Evolutionary conservation across 2,888 invertebrate species (phyloP).

Genomic region (Melikaiella ostensackeni): DNA sequence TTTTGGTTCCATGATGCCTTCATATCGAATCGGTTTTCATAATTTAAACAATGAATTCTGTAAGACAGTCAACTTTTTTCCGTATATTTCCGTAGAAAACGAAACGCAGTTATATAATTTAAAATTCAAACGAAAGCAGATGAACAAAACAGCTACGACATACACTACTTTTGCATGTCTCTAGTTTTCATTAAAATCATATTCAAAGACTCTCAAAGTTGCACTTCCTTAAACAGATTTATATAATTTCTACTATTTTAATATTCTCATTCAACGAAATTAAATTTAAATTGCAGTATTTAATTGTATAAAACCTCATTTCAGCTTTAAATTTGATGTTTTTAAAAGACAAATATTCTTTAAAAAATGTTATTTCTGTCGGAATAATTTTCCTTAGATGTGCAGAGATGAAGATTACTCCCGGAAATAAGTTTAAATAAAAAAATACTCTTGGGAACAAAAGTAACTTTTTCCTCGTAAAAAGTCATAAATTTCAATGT

Average conservation of each 20-base stretch:
- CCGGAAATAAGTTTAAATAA: not conserved
- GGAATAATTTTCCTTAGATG: not conserved
- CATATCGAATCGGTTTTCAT: no score
- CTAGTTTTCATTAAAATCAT: not conserved
- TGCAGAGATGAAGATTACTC: not conserved
- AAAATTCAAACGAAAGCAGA: not conserved
- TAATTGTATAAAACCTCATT: not conserved
- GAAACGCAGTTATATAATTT: no score
- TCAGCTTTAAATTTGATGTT: not conserved
- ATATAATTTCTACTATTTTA: not conserved
- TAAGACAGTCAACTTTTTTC: no score
- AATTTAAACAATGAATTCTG: no score
- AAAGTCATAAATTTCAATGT: not conserved
- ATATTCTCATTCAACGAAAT: no score
- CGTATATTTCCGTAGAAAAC: not conserved
- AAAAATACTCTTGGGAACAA: not conserved
- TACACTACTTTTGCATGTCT: not conserved
- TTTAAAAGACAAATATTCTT: no score
- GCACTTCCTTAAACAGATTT: not conserved
- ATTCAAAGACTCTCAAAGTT: not conserved
- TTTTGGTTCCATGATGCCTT: no score
- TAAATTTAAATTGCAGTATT: no score
- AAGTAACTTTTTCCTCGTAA: not conserved
- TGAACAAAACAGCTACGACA: no score
- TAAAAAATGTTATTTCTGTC: not conserved